A percentile compares a stretch with the other conserved stretches of the same genome.
Evolutionary conservation across 2,888 invertebrate species (phyloP).

Genomic region (Metopia argyrocephala): DNA sequence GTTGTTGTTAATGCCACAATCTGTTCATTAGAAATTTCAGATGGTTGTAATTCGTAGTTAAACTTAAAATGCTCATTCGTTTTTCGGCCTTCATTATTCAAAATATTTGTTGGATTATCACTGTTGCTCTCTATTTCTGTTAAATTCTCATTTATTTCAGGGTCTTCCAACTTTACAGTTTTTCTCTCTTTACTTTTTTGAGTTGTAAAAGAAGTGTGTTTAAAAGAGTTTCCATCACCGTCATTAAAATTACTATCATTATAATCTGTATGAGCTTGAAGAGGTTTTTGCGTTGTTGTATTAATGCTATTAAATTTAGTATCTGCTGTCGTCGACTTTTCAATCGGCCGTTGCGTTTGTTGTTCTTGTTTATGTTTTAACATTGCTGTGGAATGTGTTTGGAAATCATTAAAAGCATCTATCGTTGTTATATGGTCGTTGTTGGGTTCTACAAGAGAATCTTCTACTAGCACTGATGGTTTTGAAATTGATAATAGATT

Average conservation of each 20-base stretch:
- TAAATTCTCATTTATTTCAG: neutral
- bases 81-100: neutral
- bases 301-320: neutral
- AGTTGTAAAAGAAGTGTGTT: neutral
- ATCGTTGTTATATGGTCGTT: too few species aligned
- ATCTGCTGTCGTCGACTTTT: neutral
- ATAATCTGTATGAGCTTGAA: too few species aligned
- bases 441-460: too few species aligned
- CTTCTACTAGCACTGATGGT: too few species aligned
- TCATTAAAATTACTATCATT: too few species aligned
- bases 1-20: neutral
- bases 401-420: too few species aligned
- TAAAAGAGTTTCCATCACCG: neutral
- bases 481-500: too few species aligned
- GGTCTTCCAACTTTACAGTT: neutral
- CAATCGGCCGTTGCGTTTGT: neutral
- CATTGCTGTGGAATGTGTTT: too few species aligned
- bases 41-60: conserved; percentile 13
- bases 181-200: too few species aligned
- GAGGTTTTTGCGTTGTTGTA: neutral
- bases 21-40: conserved; percentile 11
- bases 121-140: neutral
- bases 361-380: too few species aligned
- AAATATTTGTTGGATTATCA: neutral
- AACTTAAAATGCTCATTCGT: neutral